Evolutionary conservation across 92 coral and sea anemone species (phyloP), one percentile per base, ranked within the genome.

Genomic region (Heliopora coerulea): DNA sequence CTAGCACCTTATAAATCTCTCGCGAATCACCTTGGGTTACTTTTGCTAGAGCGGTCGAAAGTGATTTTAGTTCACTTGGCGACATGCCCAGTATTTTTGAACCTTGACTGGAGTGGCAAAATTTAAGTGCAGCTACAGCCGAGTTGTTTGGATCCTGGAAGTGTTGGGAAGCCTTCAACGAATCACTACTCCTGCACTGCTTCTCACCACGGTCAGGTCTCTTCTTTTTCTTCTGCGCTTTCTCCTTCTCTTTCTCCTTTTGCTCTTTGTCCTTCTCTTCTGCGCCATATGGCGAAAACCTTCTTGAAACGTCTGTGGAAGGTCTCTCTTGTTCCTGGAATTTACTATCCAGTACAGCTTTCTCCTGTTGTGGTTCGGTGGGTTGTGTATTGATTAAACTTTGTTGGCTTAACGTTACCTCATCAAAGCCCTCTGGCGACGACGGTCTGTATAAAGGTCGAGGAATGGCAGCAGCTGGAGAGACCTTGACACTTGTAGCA

Each of bases 311-410:
- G 34, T 0, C 48, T 10, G 65, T 78, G 39, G 68, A 31, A 32
- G 72, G 19, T 10, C 46, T 64, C 70, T 58, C 49, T 58, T 59
- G 56, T 66, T 49, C 74, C 13, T 54, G 34, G 15, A 31, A 21
- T 29, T 42, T 42, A 79, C 73, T 49, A 62, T 62, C 62, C 31
- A 56, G 62, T 66, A 80, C 29, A 30, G 85, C 68, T 5, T 64
- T 80, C 44, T 74, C 79, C 7, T 49, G 64, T 5, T 86, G 87
- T 34, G 85, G 63, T 44, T 73, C 82, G n/a, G 88, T 89, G 28
- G 90, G 75, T 46, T 44, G 35, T 13, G 48, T 44, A 29, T 67
- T 56, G 24, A 15, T 56, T 23, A 20, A 67, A 21, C 58, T 67
- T 28, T 54, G 74, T 17, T 33, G 74, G 18, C 27, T 25, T 18